These are phyloP conservation scores for Equus quagga DNA, from an alignment of 2,113 vertebrate species.

Conservation along the genomic window DNA sequence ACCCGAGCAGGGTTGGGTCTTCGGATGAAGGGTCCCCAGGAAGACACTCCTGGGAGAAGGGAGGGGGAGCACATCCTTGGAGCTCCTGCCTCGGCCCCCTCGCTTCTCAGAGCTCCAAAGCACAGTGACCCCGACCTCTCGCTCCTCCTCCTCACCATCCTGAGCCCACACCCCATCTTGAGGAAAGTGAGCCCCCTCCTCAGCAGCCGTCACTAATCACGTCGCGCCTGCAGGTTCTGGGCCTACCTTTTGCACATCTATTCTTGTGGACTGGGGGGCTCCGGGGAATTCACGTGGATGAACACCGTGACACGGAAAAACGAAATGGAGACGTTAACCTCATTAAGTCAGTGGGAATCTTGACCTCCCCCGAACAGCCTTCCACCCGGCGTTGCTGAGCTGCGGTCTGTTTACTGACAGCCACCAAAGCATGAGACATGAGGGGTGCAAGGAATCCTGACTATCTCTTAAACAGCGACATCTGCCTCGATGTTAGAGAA, in stretches of 20 bases:
- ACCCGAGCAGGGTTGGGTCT: neutral
- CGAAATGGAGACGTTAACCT: neutral
- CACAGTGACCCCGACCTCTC: neutral
- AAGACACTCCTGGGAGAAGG: neutral
- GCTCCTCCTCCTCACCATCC: neutral
- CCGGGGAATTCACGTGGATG: neutral
- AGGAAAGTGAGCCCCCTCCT: neutral
- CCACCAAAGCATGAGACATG: rapidly evolving
- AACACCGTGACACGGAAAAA: neutral
- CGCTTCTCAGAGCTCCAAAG: neutral
- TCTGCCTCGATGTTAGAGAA: neutral
- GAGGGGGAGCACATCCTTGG: no score
- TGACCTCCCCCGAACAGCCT: neutral
- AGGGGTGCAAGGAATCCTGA: neutral
- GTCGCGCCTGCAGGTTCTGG: rapidly evolving
- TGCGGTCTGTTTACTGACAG: neutral
- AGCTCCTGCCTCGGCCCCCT: neutral
- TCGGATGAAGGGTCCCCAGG: neutral
- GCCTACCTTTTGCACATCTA: neutral
- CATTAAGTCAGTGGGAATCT: neutral
- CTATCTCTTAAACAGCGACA: rapidly evolving
- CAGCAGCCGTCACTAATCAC: rapidly evolving
- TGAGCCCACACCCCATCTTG: rapidly evolving
- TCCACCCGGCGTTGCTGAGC: neutral
- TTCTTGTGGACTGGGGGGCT: neutral